phyloP scores from a whole-genome alignment of 1,140 invertebrate species.

The Meloidogyne chitwoodi region DNA sequence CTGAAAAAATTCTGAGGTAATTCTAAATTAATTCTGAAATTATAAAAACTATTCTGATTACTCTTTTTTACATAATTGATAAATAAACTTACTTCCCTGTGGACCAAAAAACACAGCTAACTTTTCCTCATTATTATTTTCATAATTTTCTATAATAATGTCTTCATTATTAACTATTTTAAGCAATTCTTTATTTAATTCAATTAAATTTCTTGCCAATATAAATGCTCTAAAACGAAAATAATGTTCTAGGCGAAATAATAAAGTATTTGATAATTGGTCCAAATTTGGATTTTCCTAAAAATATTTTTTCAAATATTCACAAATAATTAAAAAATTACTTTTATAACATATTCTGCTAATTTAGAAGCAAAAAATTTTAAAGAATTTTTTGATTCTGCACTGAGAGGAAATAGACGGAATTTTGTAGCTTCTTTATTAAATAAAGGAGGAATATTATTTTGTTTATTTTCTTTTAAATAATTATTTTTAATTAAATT shows the following conservation, averaged over 20 bases:
- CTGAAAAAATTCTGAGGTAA: no score
- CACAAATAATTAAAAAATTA: background rate
- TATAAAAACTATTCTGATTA: no score
- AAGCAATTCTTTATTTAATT: background rate
- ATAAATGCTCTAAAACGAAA: background rate
- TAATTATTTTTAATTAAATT: background rate
- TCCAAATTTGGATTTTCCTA: background rate
- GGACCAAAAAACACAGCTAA: background rate
- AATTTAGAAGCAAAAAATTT: background rate
- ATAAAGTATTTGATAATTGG: background rate
- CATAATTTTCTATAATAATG: background rate
- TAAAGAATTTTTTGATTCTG: background rate
- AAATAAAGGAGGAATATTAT: background rate
- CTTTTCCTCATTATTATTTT: background rate
- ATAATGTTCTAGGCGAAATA: background rate
- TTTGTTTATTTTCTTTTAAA: background rate
- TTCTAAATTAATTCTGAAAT: no score
- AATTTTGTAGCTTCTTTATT: background rate
- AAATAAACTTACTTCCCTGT: background rate
- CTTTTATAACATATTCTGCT: background rate
- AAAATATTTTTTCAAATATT: background rate
- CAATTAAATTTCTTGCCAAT: background rate
- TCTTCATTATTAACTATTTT: background rate
- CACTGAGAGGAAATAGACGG: background rate
- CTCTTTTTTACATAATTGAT: no score